Evolutionary conservation across 2,797 vertebrate species (phyloP).

Genomic region (Rousettus madagascariensis): DNA sequence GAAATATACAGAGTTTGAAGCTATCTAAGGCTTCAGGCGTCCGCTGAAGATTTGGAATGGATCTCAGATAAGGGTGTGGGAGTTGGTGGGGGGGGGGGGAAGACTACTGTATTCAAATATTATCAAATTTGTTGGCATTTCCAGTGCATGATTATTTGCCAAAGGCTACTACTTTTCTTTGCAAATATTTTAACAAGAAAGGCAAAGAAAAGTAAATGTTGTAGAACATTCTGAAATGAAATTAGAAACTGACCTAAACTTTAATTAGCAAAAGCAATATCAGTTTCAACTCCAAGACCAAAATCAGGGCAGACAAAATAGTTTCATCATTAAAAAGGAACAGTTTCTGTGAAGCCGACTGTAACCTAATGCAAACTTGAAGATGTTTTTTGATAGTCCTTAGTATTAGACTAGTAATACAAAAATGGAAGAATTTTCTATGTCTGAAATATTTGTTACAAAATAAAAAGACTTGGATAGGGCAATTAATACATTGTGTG

Average conservation of each 20-base stretch:
- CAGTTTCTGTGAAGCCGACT: neutral
- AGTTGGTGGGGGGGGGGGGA: accelerated
- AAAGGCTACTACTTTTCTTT: slow-evolving; percentile 22
- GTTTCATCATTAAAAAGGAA: neutral
- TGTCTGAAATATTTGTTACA: slow-evolving; percentile 32
- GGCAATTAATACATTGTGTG: neutral
- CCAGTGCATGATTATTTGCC: neutral
- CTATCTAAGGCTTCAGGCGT: neutral
- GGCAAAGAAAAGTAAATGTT: neutral
- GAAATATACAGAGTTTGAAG: neutral
- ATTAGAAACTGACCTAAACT: neutral
- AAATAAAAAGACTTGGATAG: neutral
- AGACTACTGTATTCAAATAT: neutral
- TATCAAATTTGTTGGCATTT: slow-evolving; percentile 25
- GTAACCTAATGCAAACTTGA: neutral
- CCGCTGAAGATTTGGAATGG: neutral
- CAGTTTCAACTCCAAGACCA: neutral
- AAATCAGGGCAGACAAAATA: neutral
- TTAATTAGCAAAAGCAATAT: neutral
- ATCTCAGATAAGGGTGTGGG: neutral
- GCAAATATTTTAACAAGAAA: slow-evolving; percentile 17
- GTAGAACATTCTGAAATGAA: neutral
- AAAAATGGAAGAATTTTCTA: neutral
- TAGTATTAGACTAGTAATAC: neutral
- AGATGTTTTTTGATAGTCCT: neutral